These are phyloP conservation scores for Pristis pectinata DNA, from an alignment of 2,797 vertebrate genomes.

Conservation along the genomic window DNA sequence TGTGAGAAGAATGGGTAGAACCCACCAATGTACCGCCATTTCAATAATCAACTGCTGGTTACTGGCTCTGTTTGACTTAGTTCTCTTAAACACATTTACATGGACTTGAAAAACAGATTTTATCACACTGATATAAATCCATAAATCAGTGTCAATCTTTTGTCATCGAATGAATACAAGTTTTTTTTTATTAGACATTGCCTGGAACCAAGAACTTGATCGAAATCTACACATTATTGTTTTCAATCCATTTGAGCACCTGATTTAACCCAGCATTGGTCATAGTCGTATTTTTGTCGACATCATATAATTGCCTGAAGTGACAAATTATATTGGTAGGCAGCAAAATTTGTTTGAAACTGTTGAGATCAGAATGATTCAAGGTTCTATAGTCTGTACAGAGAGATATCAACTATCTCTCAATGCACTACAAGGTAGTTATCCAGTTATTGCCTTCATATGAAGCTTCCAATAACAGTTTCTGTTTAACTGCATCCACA, in stretches of 20 bases:
- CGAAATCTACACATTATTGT: slow-evolving; percentile 17
- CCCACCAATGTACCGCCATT: no score
- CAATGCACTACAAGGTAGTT: neutral
- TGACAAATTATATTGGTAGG: slow-evolving; percentile 1
- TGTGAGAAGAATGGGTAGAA: no score
- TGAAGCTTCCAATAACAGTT: neutral
- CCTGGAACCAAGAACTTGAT: slow-evolving; percentile 9
- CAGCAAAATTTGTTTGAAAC: neutral
- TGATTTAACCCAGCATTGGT: neutral
- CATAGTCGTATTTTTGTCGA: slow-evolving; percentile 5
- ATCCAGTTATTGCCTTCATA: neutral
- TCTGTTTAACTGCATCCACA: neutral
- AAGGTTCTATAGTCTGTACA: neutral
- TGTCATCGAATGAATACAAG: neutral
- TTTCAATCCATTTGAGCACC: slow-evolving; percentile 25
- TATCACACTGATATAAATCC: slow-evolving; percentile 23
- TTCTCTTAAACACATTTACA: neutral
- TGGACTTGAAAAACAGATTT: slow-evolving; percentile 8
- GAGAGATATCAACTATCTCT: neutral
- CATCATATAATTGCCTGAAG: slow-evolving; percentile 16
- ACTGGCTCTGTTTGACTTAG: neutral
- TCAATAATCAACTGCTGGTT: neutral
- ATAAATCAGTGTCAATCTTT: slow-evolving; percentile 5
- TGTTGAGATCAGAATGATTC: slow-evolving; percentile 7
- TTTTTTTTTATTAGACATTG: slow-evolving; percentile 11